Base-by-base conservation (phyloP, 2,113 vertebrate genomes). In the Thamnophis sirtalis region DNA sequence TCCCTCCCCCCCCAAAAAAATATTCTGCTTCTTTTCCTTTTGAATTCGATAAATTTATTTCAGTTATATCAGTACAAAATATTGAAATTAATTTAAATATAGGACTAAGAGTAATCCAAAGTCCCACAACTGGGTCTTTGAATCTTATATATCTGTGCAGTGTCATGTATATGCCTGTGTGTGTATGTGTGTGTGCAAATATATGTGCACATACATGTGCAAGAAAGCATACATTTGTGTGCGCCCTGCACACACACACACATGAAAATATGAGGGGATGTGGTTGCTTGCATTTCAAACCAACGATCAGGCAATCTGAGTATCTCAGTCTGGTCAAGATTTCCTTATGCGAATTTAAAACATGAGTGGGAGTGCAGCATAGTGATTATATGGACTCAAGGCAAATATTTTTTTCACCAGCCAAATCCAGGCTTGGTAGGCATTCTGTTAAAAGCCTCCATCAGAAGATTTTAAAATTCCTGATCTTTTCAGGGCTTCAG, bases 41-140 rank as follows among this genome's bases (percentile, higher is more conserved):
- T 92, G 84, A 58, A 53, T 73, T 55, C 43, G 9, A 43, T 13
- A 85, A 84, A 9, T 91, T 94, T 50, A 86, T 93, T 86, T 1
- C 58, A 86, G 87, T 92, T 93, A 53, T 51, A 43, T 24, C 38
- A 38, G 60, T 80, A 51, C 38, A 94, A 93, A 95, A 89, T 21
- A 54, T 58, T 54, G 22, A 80, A 91, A 90, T 21, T 21, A 86
- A 53, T 89, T 96, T 92, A 89, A 63, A 86, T 93, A 92, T 63
- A 1, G 1, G 54, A 33, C 68, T 80, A 38, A 17, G 2, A 38
- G 33, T 21, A 19, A 80, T 2, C 17, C 17, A 80, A 80, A 80
- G 68, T 73, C 15, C 5, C 13, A 4, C 63, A 73, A 33, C 13
- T 33, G 2, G 13, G 15, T n/a, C 63, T 28, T 68, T n/a, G 63